phyloP scores from a whole-genome alignment of 2,888 invertebrate species.

The Lacanobia oleracea region DNA sequence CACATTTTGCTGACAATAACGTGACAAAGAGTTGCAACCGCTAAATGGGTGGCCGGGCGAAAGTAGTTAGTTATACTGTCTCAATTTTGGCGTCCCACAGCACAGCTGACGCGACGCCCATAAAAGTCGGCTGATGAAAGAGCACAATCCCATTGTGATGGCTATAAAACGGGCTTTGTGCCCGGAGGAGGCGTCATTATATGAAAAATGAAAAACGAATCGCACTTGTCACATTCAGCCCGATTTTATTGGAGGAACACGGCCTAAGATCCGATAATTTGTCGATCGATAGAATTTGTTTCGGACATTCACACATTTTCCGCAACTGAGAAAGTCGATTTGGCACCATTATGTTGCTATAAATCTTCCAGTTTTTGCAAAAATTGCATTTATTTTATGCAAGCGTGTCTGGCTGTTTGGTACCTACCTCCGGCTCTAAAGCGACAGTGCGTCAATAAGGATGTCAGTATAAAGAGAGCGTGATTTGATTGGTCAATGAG shows the following conservation, averaged over 20 bases:
- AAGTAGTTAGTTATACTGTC: constrained; percentile 80
- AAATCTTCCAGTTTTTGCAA: constrained; percentile 28
- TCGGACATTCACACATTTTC: constrained; percentile 23
- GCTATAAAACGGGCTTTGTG: constrained; percentile 88
- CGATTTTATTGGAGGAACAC: constrained; percentile 76
- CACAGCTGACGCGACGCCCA: constrained; percentile 84
- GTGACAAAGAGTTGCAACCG: constrained; percentile 67
- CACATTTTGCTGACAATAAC: constrained; percentile 58
- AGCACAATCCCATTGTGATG: constrained; percentile 88
- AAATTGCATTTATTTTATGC: constrained; percentile 26
- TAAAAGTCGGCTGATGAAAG: constrained; percentile 89
- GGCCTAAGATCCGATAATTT: constrained; percentile 69
- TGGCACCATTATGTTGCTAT: constrained; percentile 41
- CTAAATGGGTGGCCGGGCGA: constrained; percentile 70
- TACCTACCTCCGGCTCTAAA: constrained; percentile 7
- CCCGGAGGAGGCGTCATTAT: constrained; percentile 84
- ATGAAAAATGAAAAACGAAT: constrained; percentile 89
- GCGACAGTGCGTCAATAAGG: constrained; percentile 33
- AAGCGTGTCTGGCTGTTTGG: neutral
- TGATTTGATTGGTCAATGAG: constrained; percentile 55
- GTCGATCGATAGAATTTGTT: constrained; percentile 67
- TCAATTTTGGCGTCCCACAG: constrained; percentile 84
- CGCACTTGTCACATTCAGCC: constrained; percentile 84
- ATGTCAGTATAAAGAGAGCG: constrained; percentile 44
- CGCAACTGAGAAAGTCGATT: constrained; percentile 29